Evolutionary conservation across 2,113 vertebrate species (phyloP).

Genomic region (Phrynocephalus versicolor): DNA sequence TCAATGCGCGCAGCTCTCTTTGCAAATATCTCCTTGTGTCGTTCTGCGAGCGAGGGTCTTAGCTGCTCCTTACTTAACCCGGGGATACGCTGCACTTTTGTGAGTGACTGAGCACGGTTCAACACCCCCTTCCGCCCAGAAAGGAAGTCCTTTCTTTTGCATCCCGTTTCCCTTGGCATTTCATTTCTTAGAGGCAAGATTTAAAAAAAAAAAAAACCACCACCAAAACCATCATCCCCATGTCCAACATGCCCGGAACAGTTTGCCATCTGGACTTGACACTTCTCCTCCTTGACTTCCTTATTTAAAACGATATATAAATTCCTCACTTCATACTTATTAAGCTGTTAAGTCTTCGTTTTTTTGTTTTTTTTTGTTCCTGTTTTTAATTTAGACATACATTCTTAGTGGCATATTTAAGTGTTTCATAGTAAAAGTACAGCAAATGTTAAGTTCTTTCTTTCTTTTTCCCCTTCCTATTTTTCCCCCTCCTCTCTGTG

Average conservation of each 20-base stretch:
- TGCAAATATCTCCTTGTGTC: neutral
- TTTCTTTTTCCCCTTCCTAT: conserved; percentile 71
- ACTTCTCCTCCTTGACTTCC: conserved; percentile 65
- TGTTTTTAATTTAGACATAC: conserved; percentile 82
- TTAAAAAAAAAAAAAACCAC: too few species aligned
- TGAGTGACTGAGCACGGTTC: neutral
- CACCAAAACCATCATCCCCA: conserved; percentile 32
- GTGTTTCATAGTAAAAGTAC: conserved; percentile 89
- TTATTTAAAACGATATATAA: conserved; percentile 73
- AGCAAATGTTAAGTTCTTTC: conserved; percentile 95
- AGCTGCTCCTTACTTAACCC: neutral
- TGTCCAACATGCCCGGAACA: conserved; percentile 81
- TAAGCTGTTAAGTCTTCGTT: conserved; percentile 87
- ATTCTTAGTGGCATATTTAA: conserved; percentile 85
- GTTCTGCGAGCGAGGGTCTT: neutral
- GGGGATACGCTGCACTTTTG: neutral
- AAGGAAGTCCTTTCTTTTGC: conserved; percentile 28
- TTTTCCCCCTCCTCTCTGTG: conserved; percentile 79
- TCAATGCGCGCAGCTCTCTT: too few species aligned
- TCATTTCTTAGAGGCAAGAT: conserved; percentile 55
- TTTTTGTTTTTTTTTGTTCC: conserved; percentile 45
- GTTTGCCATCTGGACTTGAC: conserved; percentile 95
- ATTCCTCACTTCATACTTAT: conserved; percentile 76
- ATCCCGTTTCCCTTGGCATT: too few species aligned
- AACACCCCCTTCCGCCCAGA: neutral